These are phyloP conservation scores for Actinernus sp. DNA, from an alignment of 92 coral and sea anemone species.

Conservation along the genomic window DNA sequence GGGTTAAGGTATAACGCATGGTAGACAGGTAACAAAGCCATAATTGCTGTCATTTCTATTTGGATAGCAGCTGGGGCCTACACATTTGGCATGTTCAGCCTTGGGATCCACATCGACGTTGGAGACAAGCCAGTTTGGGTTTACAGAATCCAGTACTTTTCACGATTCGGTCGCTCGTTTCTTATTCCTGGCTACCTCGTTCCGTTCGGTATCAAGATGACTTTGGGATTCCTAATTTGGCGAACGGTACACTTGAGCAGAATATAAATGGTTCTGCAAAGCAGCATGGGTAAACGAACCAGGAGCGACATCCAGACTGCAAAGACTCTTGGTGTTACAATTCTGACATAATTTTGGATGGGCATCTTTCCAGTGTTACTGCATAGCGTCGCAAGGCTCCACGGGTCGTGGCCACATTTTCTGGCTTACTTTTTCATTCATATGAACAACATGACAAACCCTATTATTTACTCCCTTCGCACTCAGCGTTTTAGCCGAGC, in stretches of 20 bases:
- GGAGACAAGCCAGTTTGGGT: conserved; percentile 74
- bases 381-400: conserved; percentile 74
- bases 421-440: conserved; percentile 76
- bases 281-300: conserved; percentile 28
- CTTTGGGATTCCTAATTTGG: conserved; percentile 68
- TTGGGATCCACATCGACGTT: conserved; percentile 61
- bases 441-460: conserved; percentile 86
- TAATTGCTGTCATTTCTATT: conserved; percentile 42
- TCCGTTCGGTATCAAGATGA: conserved; percentile 61
- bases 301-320: conserved; percentile 79
- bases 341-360: conserved; percentile 73
- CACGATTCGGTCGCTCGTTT: conserved; percentile 73
- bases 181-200: conserved; percentile 77
- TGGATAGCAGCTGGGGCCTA: conserved; percentile 69
- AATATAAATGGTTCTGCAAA: conserved; percentile 43
- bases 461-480: conserved; percentile 78
- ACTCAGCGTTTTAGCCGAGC: conserved; percentile 69
- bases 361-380: conserved; percentile 80
- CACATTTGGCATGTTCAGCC: conserved; percentile 64
- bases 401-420: conserved; percentile 82
- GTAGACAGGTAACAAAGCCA: conserved; percentile 80
- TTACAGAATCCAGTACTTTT: conserved; percentile 71
- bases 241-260: conserved; percentile 49
- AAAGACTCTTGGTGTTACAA: conserved; percentile 81
- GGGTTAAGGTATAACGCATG: conserved; percentile 76